phyloP scores from a whole-genome alignment of 2,888 invertebrate genomes.

The Spisula solida region DNA sequence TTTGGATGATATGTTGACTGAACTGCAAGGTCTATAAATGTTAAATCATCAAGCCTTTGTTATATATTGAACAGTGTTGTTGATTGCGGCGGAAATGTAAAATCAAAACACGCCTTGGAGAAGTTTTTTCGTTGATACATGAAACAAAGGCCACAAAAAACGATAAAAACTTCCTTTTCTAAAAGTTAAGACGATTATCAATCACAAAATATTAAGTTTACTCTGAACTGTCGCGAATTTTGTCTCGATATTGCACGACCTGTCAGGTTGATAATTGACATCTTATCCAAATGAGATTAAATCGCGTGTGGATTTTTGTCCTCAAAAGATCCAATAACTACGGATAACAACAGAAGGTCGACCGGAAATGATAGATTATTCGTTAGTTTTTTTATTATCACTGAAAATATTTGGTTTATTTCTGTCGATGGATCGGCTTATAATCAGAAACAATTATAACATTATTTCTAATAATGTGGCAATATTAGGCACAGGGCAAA shows the following conservation, averaged over 20 bases:
- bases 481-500: too few species aligned
- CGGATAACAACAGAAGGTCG: slow-evolving; percentile 6
- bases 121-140: too few species aligned
- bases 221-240: not conserved
- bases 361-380: not conserved
- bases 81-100: too few species aligned
- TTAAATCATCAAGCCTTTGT: too few species aligned
- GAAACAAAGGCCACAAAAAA: not conserved
- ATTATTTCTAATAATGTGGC: too few species aligned
- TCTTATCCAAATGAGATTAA: slow-evolving; percentile 18
- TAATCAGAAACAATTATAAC: too few species aligned
- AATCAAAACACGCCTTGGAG: too few species aligned
- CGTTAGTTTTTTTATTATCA: not conserved
- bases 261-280: slow-evolving; percentile 10
- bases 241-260: slow-evolving; percentile 12
- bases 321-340: not conserved
- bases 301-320: not conserved
- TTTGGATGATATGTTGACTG: too few species aligned
- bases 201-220: slow-evolving; percentile 17
- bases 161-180: not conserved
- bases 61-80: too few species aligned
- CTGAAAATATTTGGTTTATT: not conserved
- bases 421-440: not conserved
- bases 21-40: too few species aligned
- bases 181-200: slow-evolving; percentile 2